Evolutionary conservation across 2,113 vertebrate genomes (phyloP).

Genomic region (Myocastor coypus): DNA sequence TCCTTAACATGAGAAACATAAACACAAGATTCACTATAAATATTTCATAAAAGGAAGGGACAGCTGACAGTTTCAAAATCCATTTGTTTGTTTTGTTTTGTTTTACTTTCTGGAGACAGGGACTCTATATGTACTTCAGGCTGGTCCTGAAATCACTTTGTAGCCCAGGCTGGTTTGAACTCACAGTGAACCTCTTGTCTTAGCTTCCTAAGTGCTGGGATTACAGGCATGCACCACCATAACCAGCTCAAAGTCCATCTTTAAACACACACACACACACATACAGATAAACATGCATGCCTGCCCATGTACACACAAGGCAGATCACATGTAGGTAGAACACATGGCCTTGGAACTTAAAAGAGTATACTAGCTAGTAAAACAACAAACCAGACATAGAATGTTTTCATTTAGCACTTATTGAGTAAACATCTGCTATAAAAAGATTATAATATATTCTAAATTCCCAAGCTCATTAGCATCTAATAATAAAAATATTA

Average conservation of each 20-base stretch:
- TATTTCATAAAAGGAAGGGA: conserved; percentile 74
- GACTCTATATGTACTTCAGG: neutral
- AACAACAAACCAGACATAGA: conserved; percentile 1
- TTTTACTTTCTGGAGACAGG: neutral
- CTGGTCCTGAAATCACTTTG: neutral
- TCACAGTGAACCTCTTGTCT: neutral
- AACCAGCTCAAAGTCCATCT: neutral
- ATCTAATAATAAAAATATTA: conserved; percentile 46
- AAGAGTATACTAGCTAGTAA: conserved; percentile 1
- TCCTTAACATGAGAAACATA: conserved; percentile 90
- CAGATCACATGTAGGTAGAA: neutral
- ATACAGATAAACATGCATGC: neutral
- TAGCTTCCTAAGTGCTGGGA: neutral
- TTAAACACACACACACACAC: neutral
- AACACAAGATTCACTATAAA: conserved; percentile 82
- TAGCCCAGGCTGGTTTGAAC: neutral
- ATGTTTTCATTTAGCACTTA: conserved; percentile 22
- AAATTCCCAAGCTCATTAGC: conserved; percentile 26
- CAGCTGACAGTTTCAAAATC: conserved; percentile 42
- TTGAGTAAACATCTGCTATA: conserved; percentile 23
- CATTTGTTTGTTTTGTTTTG: neutral
- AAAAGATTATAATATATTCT: conserved; percentile 22
- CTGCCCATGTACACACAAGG: neutral
- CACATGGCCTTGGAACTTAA: conserved; percentile 17
- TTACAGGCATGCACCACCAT: neutral